Evolutionary conservation across 92 coral and sea anemone genomes (phyloP).

Genomic region (Umimayanthus chanpuru): DNA sequence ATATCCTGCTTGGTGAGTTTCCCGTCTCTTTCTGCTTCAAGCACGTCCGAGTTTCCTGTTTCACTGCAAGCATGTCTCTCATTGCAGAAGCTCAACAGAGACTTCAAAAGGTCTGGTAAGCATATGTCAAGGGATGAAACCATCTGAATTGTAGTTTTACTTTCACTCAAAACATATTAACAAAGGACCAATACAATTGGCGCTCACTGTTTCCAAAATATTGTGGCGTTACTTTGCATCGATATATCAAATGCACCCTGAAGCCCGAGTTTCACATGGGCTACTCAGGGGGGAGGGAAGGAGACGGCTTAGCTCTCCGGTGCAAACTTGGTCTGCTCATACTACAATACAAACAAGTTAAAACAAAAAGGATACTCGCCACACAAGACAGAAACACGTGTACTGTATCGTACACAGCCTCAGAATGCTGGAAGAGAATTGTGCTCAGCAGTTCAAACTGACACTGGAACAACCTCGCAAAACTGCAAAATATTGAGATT

Average conservation of each 20-base stretch:
- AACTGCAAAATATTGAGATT: slow-evolving; percentile 38
- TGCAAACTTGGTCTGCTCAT: not conserved
- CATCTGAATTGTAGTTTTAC: not conserved
- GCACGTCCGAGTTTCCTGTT: not conserved
- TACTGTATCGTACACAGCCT: slow-evolving; percentile 75
- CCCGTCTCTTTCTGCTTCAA: not conserved
- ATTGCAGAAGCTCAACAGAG: slow-evolving; percentile 22
- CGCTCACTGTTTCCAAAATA: no score
- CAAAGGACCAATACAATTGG: no score
- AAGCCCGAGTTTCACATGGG: no score
- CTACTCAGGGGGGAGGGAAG: no score
- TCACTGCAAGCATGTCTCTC: slow-evolving; percentile 12
- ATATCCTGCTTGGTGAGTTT: slow-evolving; percentile 21
- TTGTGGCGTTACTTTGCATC: no score
- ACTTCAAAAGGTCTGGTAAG: slow-evolving; percentile 26
- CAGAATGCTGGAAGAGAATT: slow-evolving; percentile 72
- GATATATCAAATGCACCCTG: no score
- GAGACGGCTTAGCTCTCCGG: no score
- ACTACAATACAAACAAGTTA: slow-evolving; percentile 46
- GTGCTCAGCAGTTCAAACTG: slow-evolving; percentile 72
- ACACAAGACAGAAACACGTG: slow-evolving; percentile 80
- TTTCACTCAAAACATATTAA: no score
- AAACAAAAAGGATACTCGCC: slow-evolving; percentile 72
- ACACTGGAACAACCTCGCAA: slow-evolving; percentile 68
- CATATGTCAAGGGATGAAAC: not conserved